phyloP scores from a whole-genome alignment of 1,140 invertebrate genomes.

The Oppia nitens region DNA sequence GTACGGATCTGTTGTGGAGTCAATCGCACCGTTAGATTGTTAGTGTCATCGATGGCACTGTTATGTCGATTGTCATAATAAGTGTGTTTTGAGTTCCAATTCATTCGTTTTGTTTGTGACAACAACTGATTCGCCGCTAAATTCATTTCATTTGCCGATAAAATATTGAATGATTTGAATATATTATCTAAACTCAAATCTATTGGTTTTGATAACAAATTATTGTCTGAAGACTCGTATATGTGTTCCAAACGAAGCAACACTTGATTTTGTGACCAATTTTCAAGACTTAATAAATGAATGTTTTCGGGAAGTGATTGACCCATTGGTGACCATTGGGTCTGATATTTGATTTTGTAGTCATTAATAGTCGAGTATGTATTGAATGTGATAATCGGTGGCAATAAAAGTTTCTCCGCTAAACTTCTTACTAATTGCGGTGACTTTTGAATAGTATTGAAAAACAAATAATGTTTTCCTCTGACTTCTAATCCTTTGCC shows the following conservation, averaged over 20 bases:
- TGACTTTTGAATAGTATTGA: conserved; percentile 23
- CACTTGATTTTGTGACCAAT: conserved; percentile 46
- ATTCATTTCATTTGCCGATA: conserved; percentile 42
- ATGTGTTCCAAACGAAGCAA: conserved; percentile 74
- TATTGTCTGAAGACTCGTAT: conserved; percentile 49
- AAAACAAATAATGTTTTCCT: conserved; percentile 42
- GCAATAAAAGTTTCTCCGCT: conserved; percentile 31
- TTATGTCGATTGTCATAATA: not conserved
- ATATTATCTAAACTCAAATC: conserved; percentile 33
- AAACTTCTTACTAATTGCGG: conserved; percentile 29
- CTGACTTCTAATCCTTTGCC: conserved; percentile 56
- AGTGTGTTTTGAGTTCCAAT: not conserved
- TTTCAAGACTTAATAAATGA: conserved; percentile 67
- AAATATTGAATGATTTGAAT: conserved; percentile 39
- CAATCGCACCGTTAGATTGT: not conserved
- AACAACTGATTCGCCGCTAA: conserved; percentile 48
- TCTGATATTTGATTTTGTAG: not conserved
- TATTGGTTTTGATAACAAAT: conserved; percentile 34
- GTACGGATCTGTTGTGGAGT: conserved; percentile 43
- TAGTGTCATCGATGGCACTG: not conserved
- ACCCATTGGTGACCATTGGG: conserved; percentile 6
- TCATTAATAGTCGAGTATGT: not conserved
- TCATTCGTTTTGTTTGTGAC: not conserved
- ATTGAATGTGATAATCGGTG: conserved; percentile 23
- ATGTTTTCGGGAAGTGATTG: conserved; percentile 51